Percentiles rank a stretch among this genome's conserved stretches.
Conservation (phyloP, 2,797 vertebrate species). For the Galaxias olidus region DNA sequence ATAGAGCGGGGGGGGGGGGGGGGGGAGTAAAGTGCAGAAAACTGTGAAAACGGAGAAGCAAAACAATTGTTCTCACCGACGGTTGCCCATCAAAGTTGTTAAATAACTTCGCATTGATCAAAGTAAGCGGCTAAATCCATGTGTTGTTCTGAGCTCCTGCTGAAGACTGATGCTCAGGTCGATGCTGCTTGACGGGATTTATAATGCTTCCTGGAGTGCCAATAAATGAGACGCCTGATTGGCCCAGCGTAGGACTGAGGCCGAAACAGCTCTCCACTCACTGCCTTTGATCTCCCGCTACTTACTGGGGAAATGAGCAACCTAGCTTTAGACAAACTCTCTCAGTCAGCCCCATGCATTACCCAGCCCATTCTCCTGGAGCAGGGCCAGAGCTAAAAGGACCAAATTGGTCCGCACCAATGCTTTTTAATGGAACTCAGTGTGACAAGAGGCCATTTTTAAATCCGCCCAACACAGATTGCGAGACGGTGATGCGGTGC, state of each 20-base stretch:
- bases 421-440: slow-evolving; percentile 58
- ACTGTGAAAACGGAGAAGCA: slow-evolving; percentile 43
- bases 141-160: slow-evolving; percentile 77
- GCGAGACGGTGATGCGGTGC: slow-evolving; percentile 47
- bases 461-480: slow-evolving; percentile 53
- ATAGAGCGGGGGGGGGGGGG: slow-evolving; percentile 6
- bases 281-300: slow-evolving; percentile 65
- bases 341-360: slow-evolving; percentile 62
- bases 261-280: slow-evolving; percentile 63
- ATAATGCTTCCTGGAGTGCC: slow-evolving; percentile 72
- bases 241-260: slow-evolving; percentile 61
- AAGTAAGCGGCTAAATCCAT: slow-evolving; percentile 79
- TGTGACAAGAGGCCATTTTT: slow-evolving; percentile 61
- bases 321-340: slow-evolving; percentile 55
- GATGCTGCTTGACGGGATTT: slow-evolving; percentile 77
- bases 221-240: slow-evolving; percentile 76
- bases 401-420: slow-evolving; percentile 60
- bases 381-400: slow-evolving; percentile 63
- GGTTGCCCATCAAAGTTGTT: slow-evolving; percentile 66
- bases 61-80: slow-evolving; percentile 51
- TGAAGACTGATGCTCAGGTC: slow-evolving; percentile 74
- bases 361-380: slow-evolving; percentile 56
- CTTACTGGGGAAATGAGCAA: slow-evolving; percentile 64
- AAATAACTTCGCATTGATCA: slow-evolving; percentile 80
- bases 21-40: slow-evolving; percentile 40